Evolutionary conservation across 2,797 vertebrate genomes (phyloP).

Genomic region (Sparus aurata): DNA sequence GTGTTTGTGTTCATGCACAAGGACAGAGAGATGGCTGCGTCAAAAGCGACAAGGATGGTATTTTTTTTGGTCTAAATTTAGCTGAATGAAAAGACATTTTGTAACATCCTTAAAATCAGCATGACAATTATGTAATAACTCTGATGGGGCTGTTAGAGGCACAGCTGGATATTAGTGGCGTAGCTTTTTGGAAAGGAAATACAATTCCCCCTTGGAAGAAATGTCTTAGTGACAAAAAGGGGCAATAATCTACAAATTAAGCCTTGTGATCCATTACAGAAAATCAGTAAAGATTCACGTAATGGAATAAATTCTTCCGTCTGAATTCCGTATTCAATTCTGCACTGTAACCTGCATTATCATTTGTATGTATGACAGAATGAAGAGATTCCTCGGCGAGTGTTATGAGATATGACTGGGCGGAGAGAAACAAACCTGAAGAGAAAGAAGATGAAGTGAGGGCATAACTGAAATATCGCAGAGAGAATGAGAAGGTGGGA

Average conservation of each 20-base stretch:
- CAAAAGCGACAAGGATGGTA: constrained; percentile 14
- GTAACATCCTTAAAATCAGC: constrained; percentile 11
- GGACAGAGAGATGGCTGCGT: background rate
- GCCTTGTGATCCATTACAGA: background rate
- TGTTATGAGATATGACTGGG: constrained; percentile 7
- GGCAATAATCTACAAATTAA: background rate
- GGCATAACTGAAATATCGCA: constrained; percentile 27
- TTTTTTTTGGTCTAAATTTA: constrained; percentile 29
- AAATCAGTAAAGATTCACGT: background rate
- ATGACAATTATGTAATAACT: constrained; percentile 22
- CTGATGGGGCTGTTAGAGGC: background rate
- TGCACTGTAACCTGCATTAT: background rate
- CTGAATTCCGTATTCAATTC: background rate
- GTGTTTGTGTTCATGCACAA: background rate
- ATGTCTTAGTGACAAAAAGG: background rate
- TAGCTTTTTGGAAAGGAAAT: background rate
- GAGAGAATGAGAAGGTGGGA: constrained; percentile 46
- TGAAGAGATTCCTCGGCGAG: constrained; percentile 1
- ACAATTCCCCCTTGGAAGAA: background rate
- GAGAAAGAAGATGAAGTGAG: constrained; percentile 32
- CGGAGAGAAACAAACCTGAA: constrained; percentile 29
- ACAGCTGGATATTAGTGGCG: constrained; percentile 13
- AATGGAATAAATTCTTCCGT: background rate
- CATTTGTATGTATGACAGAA: constrained; percentile 31
- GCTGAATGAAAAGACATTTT: constrained; percentile 21